Evolutionary conservation across 2,888 invertebrate genomes (phyloP).

Genomic region (Amblyjoppa fuscipennis): DNA sequence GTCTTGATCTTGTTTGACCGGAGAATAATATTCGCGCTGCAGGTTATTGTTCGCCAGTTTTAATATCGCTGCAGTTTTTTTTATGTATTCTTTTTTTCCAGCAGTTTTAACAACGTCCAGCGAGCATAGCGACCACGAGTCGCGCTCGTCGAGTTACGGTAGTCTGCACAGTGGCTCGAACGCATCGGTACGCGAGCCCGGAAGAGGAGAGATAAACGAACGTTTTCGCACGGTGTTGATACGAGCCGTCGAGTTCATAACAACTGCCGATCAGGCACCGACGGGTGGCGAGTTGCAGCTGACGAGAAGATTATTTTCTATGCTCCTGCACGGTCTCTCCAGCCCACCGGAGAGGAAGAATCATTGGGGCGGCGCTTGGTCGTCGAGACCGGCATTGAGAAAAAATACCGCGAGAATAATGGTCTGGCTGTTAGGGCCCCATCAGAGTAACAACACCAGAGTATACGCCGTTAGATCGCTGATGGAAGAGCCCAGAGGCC

Average conservation of each 20-base stretch:
- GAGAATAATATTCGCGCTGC: background rate
- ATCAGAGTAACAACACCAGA: slow-evolving; percentile 84
- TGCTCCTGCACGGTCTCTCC: slow-evolving; percentile 85
- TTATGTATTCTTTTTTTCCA: too few species aligned
- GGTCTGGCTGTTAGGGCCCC: slow-evolving; percentile 85
- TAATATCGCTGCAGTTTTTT: background rate
- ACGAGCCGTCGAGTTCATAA: slow-evolving; percentile 87
- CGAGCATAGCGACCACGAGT: slow-evolving; percentile 83
- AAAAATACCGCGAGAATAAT: slow-evolving; percentile 85
- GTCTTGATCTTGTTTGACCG: slow-evolving; percentile 7
- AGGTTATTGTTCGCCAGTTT: background rate
- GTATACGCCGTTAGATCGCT: slow-evolving; percentile 85
- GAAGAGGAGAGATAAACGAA: slow-evolving; percentile 86
- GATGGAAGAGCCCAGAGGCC: slow-evolving; percentile 84
- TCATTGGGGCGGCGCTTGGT: slow-evolving; percentile 83
- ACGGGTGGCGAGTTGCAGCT: slow-evolving; percentile 83
- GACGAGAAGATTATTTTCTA: slow-evolving; percentile 86
- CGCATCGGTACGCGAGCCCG: slow-evolving; percentile 76
- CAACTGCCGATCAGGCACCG: slow-evolving; percentile 78
- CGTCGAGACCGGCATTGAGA: slow-evolving; percentile 81
- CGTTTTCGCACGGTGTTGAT: slow-evolving; percentile 86
- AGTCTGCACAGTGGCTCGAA: slow-evolving; percentile 76
- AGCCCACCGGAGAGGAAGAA: slow-evolving; percentile 80
- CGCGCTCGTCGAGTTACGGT: slow-evolving; percentile 81
- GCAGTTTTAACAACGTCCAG: slow-evolving; percentile 82